Evolutionary conservation across 2,113 vertebrate species (phyloP), one percentile per base, ranked within the genome.

Genomic region (Coturnix japonica): DNA sequence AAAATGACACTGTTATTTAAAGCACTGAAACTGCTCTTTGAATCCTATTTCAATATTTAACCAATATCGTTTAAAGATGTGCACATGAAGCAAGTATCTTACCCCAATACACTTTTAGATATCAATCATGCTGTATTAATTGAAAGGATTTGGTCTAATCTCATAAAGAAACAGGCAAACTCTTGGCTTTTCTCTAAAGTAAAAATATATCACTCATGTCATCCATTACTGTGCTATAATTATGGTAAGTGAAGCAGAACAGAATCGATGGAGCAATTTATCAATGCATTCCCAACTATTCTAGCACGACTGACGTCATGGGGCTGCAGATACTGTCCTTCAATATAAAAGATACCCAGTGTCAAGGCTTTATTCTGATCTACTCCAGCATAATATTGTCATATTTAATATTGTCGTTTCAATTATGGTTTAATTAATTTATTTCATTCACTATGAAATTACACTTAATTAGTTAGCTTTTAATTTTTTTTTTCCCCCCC

Each of bases 211-310:
- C 97, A 98, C 97, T 98, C 97, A 98, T 98, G 97, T 98, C 98
- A 98, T 99, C 98, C 98, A 99, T 99, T 99, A 98, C 97, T 89
- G 96, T 96, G 97, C 98, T 98, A 98, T 99, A 99, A 99, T 99
- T 99, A 99, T 98, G 98, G 98, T 98, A 98, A 99, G 98, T 99
- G 98, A 98, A 98, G 98, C 98, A 98, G 98, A 98, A 98, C 98
- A 54, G 95, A 98, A 99, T 99, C 99, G 97, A 99, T 99, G 98
- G 96, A 96, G 98, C 97, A 98, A 99, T 99, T 99, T 98, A 99
- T 99, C 98, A 98, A 98, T 97, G 98, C 97, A 98, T 98, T 97
- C 97, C 96, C 94, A 97, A 98, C 97, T 97, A 97, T 97, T 97
- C 95, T 95, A 97, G 97, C 96, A 86, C 63, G 22, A 94, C 92